phyloP scores from a whole-genome alignment of 2,888 invertebrate genomes.

The Incurvaria masculella region DNA sequence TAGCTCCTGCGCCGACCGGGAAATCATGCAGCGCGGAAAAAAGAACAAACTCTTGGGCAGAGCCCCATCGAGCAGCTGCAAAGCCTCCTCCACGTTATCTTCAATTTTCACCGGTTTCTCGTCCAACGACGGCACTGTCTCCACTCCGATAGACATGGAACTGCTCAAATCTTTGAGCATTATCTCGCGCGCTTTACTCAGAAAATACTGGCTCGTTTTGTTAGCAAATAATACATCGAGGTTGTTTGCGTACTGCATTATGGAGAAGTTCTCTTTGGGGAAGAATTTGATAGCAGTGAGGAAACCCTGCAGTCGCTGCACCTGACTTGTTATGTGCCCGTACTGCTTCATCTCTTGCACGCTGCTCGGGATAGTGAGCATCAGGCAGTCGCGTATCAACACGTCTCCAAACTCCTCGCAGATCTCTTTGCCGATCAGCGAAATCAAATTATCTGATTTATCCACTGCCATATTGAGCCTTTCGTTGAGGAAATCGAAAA shows the following conservation, averaged over 20 bases:
- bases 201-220: conserved; percentile 69
- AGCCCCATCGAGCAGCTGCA: conserved; percentile 37
- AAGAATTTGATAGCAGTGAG: conserved; percentile 61
- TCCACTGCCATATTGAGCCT: conserved; percentile 50
- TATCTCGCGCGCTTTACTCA: conserved; percentile 65
- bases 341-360: conserved; percentile 68
- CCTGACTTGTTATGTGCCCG: conserved; percentile 58
- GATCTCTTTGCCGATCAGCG: conserved; percentile 54
- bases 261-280: conserved; percentile 48
- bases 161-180: conserved; percentile 81
- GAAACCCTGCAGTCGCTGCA: conserved; percentile 62
- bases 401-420: conserved; percentile 59
- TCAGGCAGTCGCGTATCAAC: conserved; percentile 70
- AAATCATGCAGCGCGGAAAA: conserved; percentile 58
- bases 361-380: conserved; percentile 72
- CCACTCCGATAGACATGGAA: conserved; percentile 57
- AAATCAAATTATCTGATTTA: conserved; percentile 44
- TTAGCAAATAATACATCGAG: conserved; percentile 74
- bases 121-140: conserved; percentile 29
- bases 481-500: conserved; percentile 57
- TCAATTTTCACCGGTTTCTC: conserved; percentile 16
- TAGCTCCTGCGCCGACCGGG: conserved; percentile 61
- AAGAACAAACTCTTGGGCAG: conserved; percentile 43
- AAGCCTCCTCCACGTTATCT: conserved; percentile 30
- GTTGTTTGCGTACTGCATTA: conserved; percentile 68